Base-by-base conservation (phyloP, 2,113 vertebrate genomes). In the Antechinus stuartii region DNA sequence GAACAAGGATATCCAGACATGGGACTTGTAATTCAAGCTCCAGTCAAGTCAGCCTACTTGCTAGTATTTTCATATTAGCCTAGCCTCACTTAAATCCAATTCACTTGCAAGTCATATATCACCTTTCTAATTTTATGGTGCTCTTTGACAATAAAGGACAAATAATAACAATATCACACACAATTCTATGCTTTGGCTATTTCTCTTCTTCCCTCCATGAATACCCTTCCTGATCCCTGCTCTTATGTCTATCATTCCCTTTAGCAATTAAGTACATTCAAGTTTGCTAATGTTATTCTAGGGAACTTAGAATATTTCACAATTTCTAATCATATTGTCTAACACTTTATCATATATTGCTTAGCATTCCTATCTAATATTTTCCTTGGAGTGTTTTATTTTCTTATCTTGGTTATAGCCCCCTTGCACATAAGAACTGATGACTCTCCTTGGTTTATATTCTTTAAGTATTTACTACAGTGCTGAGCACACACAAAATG, bases 371-470 rank as follows among this genome's bases (percentile, higher is more conserved):
- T 76, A 14, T 35, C 55, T 92, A 26, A 54, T 90, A 94, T 47
- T 84, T 93, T 91, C 46, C 42, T 14, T 24, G 1, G 24, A 23
- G 23, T 90, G 27, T 46, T 89, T 93, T n/a, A 22, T 91, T 91
- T 95, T 90, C n/a, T 57, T 25, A 27, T 92, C 76, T 61, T 68
- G 49, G 54, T 95, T 68, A 49, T 92, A 23, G 46, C 50, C 24
- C 22, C 50, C 16, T 56, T 90, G 89, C 49, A 30, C 3, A 50
- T 76, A 56, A 91, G 8, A 84, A 8, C 35, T 49, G n/a, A 22
- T 9, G 19, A 84, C 19, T 84, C n/a, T 42, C n/a, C 68, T 84
- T 84, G 68, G 16, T 42, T 84, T 84, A 84, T 84, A 42, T 19
- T 1, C 68, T 84, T n/a, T 42, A 22, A 84, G 68, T 22, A 84